Evolutionary conservation across 2,113 vertebrate genomes (phyloP).

Genomic region (Macaca mulatta): DNA sequence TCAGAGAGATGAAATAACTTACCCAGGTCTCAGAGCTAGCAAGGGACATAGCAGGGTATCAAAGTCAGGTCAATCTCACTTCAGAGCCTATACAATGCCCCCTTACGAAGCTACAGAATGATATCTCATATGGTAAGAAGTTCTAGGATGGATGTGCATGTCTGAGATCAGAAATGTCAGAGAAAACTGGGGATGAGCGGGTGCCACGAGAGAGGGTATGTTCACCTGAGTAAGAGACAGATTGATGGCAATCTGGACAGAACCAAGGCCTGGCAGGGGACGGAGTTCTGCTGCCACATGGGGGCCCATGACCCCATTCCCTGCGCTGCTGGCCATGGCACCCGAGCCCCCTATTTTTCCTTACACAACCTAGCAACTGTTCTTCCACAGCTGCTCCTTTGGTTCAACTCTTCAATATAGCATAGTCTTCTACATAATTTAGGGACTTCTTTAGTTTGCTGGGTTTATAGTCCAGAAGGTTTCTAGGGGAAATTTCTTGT

Average conservation of each 20-base stretch:
- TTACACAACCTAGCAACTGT: not conserved
- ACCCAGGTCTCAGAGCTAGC: not conserved
- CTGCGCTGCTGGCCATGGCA: not conserved
- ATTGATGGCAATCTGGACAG: not conserved
- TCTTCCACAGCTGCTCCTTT: not conserved
- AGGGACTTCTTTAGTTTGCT: not conserved
- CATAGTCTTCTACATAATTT: not conserved
- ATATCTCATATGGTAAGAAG: not conserved
- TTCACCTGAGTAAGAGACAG: not conserved
- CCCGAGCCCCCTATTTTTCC: not conserved
- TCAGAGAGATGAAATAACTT: conserved; percentile 3
- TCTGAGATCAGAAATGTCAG: not conserved
- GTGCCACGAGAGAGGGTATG: not conserved
- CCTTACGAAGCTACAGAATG: not conserved
- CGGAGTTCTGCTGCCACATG: not conserved
- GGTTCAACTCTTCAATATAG: not conserved
- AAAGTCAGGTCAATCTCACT: not conserved
- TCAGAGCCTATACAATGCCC: not conserved
- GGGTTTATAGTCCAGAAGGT: not conserved
- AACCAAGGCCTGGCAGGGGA: not conserved
- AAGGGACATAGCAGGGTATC: not conserved
- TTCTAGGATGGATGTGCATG: too few species aligned
- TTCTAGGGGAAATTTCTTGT: not conserved
- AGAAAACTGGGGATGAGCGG: not conserved
- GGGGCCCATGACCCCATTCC: not conserved